A percentile compares a stretch with the other conserved stretches of the same genome.
phyloP scores from a whole-genome alignment of 2,113 vertebrate genomes.

The western clawed frog (Xenopus tropicalis) region DNA sequence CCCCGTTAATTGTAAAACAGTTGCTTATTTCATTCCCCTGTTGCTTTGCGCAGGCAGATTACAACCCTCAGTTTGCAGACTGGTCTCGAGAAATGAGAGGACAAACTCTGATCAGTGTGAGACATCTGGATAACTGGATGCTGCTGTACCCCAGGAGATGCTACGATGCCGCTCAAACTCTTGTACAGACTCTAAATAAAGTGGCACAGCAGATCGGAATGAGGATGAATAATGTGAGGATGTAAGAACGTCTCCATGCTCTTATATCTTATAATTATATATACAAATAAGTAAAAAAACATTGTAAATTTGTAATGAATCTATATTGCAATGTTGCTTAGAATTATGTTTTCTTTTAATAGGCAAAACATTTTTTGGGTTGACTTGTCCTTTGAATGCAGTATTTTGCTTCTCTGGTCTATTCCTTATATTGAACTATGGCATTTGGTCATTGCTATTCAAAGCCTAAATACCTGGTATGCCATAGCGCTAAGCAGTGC shows the following conservation, averaged over 20 bases:
- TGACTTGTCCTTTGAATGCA: no score
- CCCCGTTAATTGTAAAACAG: not conserved
- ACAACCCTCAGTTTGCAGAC: constrained; percentile 74
- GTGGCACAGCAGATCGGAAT: constrained; percentile 80
- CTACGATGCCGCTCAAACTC: constrained; percentile 61
- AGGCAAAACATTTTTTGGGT: no score
- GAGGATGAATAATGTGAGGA: constrained; percentile 72
- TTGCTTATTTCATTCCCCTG: not conserved
- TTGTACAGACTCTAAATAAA: constrained; percentile 77
- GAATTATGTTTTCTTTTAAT: no score
- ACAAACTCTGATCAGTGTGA: constrained; percentile 62
- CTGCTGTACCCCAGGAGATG: constrained; percentile 74
- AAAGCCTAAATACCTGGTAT: no score
- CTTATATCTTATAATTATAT: no score
- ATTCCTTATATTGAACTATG: no score
- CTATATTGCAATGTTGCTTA: no score
- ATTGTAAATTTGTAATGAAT: no score
- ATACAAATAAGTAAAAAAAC: no score
- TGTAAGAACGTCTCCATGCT: not conserved
- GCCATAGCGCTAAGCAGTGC: no score
- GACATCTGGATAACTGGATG: constrained; percentile 79
- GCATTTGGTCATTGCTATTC: no score
- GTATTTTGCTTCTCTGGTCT: no score
- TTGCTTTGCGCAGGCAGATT: constrained; percentile 50
- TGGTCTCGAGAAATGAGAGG: constrained; percentile 86